These are phyloP conservation scores for Butorides virescens DNA, from an alignment of 2,113 vertebrate genomes.

Conservation along the genomic window DNA sequence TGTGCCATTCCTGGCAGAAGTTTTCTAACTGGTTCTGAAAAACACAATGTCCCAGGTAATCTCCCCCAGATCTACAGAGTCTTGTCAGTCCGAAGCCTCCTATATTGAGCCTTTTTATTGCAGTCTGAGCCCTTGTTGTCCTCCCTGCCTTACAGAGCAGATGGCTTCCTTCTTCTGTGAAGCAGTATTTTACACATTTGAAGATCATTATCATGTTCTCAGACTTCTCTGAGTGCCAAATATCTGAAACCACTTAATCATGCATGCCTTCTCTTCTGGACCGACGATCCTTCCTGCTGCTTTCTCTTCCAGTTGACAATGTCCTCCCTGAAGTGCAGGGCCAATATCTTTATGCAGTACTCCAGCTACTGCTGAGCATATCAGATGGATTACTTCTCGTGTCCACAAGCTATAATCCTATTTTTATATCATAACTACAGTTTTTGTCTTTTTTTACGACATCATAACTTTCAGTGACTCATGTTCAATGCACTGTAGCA, in stretches of 20 bases:
- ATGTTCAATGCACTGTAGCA: neutral
- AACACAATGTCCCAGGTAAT: neutral
- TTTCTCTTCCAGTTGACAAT: neutral
- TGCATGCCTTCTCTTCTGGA: neutral
- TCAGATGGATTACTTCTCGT: neutral
- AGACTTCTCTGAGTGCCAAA: neutral
- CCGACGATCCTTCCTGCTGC: neutral
- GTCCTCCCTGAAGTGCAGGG: neutral
- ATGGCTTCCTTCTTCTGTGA: neutral
- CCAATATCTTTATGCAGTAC: neutral
- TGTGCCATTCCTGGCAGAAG: neutral
- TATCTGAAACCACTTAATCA: neutral
- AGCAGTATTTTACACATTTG: neutral
- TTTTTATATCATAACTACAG: neutral
- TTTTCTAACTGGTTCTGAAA: neutral
- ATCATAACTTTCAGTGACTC: neutral
- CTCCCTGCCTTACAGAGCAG: neutral
- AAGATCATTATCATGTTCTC: neutral
- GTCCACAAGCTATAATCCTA: neutral
- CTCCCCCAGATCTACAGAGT: neutral
- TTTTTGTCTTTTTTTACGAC: neutral
- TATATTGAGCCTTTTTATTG: neutral
- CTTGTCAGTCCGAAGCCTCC: neutral
- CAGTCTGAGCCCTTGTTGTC: neutral
- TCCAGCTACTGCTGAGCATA: neutral